Conservation (phyloP, 2,888 invertebrate genomes). For the Agapostemon virescens region DNA sequence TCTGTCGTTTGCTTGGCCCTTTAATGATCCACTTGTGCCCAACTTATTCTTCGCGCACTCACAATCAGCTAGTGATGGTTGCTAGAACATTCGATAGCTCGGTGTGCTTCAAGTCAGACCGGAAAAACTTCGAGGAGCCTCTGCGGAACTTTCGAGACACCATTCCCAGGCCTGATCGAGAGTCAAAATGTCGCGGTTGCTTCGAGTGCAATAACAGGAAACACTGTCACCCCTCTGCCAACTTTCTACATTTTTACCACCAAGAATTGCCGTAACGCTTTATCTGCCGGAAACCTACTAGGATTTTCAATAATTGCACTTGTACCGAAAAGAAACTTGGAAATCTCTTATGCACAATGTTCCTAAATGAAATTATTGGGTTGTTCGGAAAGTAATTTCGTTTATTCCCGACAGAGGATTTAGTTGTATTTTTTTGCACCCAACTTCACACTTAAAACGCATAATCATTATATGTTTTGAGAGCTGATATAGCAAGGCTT, state of each 20-base stretch:
- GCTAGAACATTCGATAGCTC: conserved; percentile 22
- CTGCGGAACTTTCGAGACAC: conserved; percentile 16
- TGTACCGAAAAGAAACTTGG: too few species aligned
- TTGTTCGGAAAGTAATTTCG: too few species aligned
- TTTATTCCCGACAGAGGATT: too few species aligned
- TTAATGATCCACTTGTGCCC: conserved; percentile 49
- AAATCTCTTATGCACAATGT: too few species aligned
- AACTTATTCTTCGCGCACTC: conserved; percentile 34
- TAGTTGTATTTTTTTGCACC: too few species aligned
- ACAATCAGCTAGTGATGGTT: conserved; percentile 29
- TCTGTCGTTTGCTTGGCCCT: conserved; percentile 45
- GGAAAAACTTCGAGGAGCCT: conserved; percentile 27
- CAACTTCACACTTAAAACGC: too few species aligned
- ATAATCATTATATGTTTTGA: too few species aligned
- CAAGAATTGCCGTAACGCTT: background rate
- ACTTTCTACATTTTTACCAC: background rate
- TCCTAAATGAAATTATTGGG: too few species aligned
- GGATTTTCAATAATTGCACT: background rate
- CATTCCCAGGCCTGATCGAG: background rate
- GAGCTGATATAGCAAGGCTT: too few species aligned
- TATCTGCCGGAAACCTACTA: background rate
- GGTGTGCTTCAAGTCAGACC: background rate
- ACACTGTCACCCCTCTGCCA: background rate
- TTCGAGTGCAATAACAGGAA: conserved; percentile 5
- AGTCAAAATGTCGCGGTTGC: background rate